These are phyloP conservation scores for Drosophila equinoxialis DNA, from an alignment of 1,140 invertebrate genomes.

Conservation along the genomic window DNA sequence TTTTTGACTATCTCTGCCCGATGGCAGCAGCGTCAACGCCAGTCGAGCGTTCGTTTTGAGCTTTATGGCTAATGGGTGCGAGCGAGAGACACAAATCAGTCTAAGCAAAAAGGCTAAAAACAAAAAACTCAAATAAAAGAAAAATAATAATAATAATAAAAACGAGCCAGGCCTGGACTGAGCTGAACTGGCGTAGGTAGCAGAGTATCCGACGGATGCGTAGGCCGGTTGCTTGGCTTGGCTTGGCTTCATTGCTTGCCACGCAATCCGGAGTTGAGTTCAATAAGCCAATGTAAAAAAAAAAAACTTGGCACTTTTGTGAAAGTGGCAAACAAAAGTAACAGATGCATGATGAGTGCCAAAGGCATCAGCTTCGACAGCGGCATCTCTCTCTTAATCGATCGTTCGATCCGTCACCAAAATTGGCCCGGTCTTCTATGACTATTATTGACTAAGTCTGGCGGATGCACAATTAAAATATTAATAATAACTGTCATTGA, in stretches of 20 bases:
- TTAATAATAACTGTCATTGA: conserved; percentile 41
- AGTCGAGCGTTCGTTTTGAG: conserved; percentile 30
- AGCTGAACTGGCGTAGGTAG: conserved; percentile 50
- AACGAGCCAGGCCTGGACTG: conserved; percentile 22
- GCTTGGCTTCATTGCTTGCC: conserved; percentile 42
- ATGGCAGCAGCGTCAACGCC: conserved; percentile 37
- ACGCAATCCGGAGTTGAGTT: conserved; percentile 72
- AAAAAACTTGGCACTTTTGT: conserved; percentile 46
- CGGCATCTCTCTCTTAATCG: background rate
- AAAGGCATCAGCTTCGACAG: conserved; percentile 12
- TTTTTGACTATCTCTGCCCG: conserved; percentile 71
- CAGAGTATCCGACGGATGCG: conserved; percentile 60
- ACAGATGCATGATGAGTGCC: conserved; percentile 64
- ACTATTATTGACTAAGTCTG: conserved; percentile 18
- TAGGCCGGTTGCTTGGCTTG: conserved; percentile 51
- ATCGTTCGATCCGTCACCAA: conserved; percentile 35
- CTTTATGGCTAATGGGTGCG: conserved; percentile 41
- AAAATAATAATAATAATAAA: conserved; percentile 1
- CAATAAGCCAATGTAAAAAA: conserved; percentile 72
- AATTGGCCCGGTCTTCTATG: conserved; percentile 44
- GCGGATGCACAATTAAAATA: conserved; percentile 72
- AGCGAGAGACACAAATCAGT: conserved; percentile 47
- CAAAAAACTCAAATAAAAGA: conserved; percentile 34
- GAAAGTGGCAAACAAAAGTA: conserved; percentile 64
- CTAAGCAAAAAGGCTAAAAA: conserved; percentile 59